Evolutionary conservation across 2,888 invertebrate species (phyloP).

Genomic region (Nemapogon koenigi): DNA sequence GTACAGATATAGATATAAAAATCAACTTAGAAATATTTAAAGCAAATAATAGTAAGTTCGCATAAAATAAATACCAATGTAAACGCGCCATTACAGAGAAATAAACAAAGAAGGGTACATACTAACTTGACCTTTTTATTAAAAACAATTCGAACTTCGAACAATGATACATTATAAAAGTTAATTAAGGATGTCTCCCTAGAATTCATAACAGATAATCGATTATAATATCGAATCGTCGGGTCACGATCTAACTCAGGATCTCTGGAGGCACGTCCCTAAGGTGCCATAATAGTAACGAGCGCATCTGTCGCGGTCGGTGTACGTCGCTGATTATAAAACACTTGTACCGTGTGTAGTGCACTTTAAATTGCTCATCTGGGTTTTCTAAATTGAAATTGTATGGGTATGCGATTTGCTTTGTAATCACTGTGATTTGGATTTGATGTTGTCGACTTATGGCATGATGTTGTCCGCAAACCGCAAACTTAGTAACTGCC

Average conservation of each 20-base stretch:
- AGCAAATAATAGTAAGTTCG: too few relatives aligned
- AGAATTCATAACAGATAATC: slow-evolving; percentile 5
- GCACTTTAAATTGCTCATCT: slow-evolving; percentile 11
- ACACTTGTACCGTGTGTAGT: slow-evolving; percentile 6
- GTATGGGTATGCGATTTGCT: slow-evolving; percentile 5
- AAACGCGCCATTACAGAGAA: too few relatives aligned
- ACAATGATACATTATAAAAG: too few relatives aligned
- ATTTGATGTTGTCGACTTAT: slow-evolving; percentile 4
- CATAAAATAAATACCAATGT: too few relatives aligned
- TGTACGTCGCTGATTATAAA: slow-evolving; percentile 4
- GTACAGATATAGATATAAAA: too few relatives aligned
- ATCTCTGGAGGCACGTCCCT: slow-evolving; percentile 36
- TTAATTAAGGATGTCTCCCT: not conserved
- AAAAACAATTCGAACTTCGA: too few relatives aligned
- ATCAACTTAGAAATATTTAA: too few relatives aligned
- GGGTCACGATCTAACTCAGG: slow-evolving; percentile 3
- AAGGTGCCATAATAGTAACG: slow-evolving; percentile 41
- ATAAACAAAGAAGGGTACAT: too few relatives aligned
- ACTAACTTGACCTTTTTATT: too few relatives aligned
- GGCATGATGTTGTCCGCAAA: not conserved
- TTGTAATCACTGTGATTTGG: too few relatives aligned
- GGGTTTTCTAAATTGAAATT: slow-evolving; percentile 13
- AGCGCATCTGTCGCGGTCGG: slow-evolving; percentile 37
- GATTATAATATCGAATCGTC: slow-evolving; percentile 3
- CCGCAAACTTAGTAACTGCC: too few relatives aligned